Evolutionary conservation across 2,888 invertebrate genomes (phyloP).

Genomic region (Scaptomyza parva): DNA sequence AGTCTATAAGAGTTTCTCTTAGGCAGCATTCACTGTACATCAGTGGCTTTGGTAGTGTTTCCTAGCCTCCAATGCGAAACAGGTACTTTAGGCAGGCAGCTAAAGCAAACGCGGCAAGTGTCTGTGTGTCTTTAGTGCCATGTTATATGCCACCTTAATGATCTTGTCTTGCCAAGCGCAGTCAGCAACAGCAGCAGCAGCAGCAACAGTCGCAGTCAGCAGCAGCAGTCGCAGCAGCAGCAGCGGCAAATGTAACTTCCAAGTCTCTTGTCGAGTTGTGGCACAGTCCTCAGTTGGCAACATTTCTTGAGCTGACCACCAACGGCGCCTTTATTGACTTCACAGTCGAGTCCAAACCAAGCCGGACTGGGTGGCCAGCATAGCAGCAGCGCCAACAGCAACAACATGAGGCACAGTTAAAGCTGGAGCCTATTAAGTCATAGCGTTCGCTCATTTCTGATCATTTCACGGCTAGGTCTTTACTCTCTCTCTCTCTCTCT

Average conservation of each 20-base stretch:
- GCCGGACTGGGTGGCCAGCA: constrained; percentile 55
- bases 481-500: constrained; percentile 8
- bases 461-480: constrained; percentile 69
- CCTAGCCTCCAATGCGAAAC: constrained; percentile 62
- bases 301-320: constrained; percentile 81
- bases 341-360: constrained; percentile 61
- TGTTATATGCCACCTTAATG: constrained; percentile 83
- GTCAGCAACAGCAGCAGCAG: constrained; percentile 36
- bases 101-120: constrained; percentile 64
- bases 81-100: constrained; percentile 71
- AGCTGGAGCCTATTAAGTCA: constrained; percentile 82
- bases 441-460: constrained; percentile 76
- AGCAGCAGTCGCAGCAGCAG: constrained; percentile 12
- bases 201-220: constrained; percentile 21
- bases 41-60: constrained; percentile 20
- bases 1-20: neutral
- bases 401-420: constrained; percentile 58
- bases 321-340: constrained; percentile 84
- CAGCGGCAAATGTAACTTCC: constrained; percentile 35
- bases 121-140: constrained; percentile 79
- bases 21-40: constrained; percentile 36
- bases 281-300: constrained; percentile 66
- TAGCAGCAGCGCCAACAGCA: constrained; percentile 37
- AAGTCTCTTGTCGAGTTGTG: constrained; percentile 55
- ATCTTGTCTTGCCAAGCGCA: constrained; percentile 80